Evolutionary conservation across 2,888 invertebrate species (phyloP), one percentile per base, ranked within the genome.

Genomic region (Pseudococcus viburni): DNA sequence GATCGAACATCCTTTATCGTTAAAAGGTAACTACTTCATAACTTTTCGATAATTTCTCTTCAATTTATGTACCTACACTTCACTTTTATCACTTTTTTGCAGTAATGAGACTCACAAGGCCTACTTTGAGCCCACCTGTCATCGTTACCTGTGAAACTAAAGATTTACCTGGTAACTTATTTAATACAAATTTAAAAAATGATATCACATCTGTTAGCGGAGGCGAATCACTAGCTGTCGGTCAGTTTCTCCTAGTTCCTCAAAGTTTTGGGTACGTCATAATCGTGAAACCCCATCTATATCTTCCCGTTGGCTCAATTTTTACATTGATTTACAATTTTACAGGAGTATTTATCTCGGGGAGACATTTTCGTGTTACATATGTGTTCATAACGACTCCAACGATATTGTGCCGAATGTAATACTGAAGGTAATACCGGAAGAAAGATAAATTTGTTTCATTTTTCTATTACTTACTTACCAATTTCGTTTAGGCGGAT

Each of bases 301-400:
- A 22, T 33, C 26, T 33, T 1, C 1, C 11, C 64, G 8, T 64
- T 9, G 84, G 48, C 19, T 55, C 17, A 1, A 64, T 19, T 22
- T 64, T 64, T 64, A 39, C 33, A 33, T 68, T 15, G 2, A 17
- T 22, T 80, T 59, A 42, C 11, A 33, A 17, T 89, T 89, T 91
- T 93, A 86, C 91, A 95, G 95, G 7, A 99, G 98, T 91, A 98
- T 99, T 90, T 99, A 99, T 92, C 93, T 99, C 83, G 99, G 98
- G 22, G 99, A 99, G 93, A 99, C 98, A 17, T 99, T 99, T 93
- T 97, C 99, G 1, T 98, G 99, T 91, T 99, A 98, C 91, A 95
- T 99, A 89, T 98, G 98, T 92, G 97, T 99, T 88, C 98, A 98
- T 91, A 99, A 99, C 93, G 98, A 98, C 92, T 97, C 98, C 84